These are phyloP conservation scores for Latrodectus geometricus DNA, from an alignment of 1,140 invertebrate genomes.

Conservation along the genomic window DNA sequence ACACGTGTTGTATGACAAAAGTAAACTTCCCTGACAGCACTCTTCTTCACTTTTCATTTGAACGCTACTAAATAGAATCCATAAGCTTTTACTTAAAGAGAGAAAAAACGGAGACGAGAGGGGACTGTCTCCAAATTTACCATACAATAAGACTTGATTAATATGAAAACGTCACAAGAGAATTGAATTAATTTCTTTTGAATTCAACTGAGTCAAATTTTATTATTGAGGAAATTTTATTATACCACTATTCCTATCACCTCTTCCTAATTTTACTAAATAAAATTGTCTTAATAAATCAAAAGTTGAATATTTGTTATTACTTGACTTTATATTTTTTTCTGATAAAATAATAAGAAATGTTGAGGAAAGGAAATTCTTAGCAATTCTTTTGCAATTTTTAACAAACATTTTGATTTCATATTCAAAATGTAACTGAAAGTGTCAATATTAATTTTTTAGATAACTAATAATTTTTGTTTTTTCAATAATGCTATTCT, in stretches of 20 bases:
- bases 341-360: no score
- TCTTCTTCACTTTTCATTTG: constrained; percentile 31
- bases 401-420: no score
- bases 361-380: no score
- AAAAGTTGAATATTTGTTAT: no score
- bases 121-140: constrained; percentile 50
- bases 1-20: constrained; percentile 50
- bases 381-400: no score
- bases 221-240: constrained; percentile 18
- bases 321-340: no score
- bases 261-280: no score
- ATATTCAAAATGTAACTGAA: no score
- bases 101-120: background rate
- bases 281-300: no score
- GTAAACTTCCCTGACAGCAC: constrained; percentile 48
- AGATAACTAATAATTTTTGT: no score
- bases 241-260: background rate
- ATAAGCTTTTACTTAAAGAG: constrained; percentile 55
- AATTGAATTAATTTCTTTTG: constrained; percentile 16
- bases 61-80: constrained; percentile 49
- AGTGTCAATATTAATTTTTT: no score
- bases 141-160: constrained; percentile 29
- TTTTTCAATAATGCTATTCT: no score
- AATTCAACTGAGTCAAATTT: constrained; percentile 4
- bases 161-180: constrained; percentile 2